phyloP scores from a whole-genome alignment of 2,888 invertebrate genomes.

The Phortica okadai region DNA sequence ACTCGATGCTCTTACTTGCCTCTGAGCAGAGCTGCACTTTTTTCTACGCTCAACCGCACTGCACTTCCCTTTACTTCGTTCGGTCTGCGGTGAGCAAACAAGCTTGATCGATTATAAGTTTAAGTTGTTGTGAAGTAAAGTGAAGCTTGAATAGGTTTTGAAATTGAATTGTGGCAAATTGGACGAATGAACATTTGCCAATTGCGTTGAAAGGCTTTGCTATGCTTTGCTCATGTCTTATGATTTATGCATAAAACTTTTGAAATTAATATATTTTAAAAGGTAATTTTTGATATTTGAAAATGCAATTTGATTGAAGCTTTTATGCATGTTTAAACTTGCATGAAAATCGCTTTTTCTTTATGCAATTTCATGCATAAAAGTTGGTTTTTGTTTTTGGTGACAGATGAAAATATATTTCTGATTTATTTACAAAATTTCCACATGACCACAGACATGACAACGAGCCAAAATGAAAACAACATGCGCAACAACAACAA shows the following conservation, averaged over 20 bases:
- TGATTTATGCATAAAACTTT: neutral
- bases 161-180: conserved; percentile 58
- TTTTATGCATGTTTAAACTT: too few relatives aligned
- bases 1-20: conserved; percentile 30
- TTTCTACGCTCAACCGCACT: conserved; percentile 51
- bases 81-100: neutral
- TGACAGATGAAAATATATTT: neutral
- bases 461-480: conserved; percentile 8
- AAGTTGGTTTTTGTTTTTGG: conserved; percentile 34
- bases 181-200: conserved; percentile 61
- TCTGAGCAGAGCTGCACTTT: conserved; percentile 51
- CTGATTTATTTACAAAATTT: conserved; percentile 3
- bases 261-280: conserved; percentile 8
- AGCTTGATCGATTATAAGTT: conserved; percentile 67
- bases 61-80: conserved; percentile 62
- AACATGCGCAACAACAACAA: conserved; percentile 25
- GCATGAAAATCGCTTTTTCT: too few relatives aligned
- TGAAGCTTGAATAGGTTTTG: conserved; percentile 40
- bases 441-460: neutral
- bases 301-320: too few relatives aligned
- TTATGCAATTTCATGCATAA: too few relatives aligned
- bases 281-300: too few relatives aligned
- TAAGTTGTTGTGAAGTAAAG: conserved; percentile 47
- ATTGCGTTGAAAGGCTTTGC: neutral
- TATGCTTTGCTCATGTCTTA: neutral